Conservation (phyloP, 1,140 invertebrate species). For the Eubasilissa regina region DNA sequence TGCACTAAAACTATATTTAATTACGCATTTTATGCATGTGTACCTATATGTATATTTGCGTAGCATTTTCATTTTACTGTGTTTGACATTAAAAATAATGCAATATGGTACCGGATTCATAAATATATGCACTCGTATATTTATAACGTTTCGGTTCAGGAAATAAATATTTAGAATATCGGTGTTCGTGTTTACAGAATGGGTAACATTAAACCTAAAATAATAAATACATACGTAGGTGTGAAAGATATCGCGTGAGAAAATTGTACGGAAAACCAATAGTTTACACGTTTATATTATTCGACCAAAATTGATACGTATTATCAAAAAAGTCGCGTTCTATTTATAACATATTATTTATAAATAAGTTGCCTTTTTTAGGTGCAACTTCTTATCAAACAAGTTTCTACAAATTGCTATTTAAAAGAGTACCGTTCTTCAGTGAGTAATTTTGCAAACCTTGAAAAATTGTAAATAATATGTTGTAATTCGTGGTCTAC, state of each 20-base stretch:
- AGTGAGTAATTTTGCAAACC: constrained; percentile 9
- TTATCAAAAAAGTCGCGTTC: too few relatives aligned
- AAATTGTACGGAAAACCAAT: constrained; percentile 24
- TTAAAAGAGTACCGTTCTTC: constrained; percentile 3
- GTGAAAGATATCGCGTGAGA: constrained; percentile 27
- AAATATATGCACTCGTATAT: constrained; percentile 25
- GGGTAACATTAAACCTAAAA: constrained; percentile 45
- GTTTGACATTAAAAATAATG: constrained; percentile 29
- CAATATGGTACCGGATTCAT: constrained; percentile 15
- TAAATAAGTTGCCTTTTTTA: too few relatives aligned
- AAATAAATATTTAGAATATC: constrained; percentile 50
- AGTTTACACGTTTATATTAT: constrained; percentile 5
- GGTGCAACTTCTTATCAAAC: too few relatives aligned
- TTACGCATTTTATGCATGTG: background rate
- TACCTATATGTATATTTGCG: background rate
- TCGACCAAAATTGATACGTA: background rate
- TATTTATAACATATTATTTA: too few relatives aligned
- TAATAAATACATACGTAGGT: constrained; percentile 41
- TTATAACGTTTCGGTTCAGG: constrained; percentile 10
- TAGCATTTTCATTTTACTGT: background rate
- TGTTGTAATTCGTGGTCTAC: background rate
- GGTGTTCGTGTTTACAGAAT: constrained; percentile 34
- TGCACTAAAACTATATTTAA: background rate
- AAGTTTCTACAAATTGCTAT: too few relatives aligned
- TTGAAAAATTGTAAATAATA: constrained; percentile 26